phyloP scores from a whole-genome alignment of 2,113 vertebrate genomes.

The Lota lota region DNA sequence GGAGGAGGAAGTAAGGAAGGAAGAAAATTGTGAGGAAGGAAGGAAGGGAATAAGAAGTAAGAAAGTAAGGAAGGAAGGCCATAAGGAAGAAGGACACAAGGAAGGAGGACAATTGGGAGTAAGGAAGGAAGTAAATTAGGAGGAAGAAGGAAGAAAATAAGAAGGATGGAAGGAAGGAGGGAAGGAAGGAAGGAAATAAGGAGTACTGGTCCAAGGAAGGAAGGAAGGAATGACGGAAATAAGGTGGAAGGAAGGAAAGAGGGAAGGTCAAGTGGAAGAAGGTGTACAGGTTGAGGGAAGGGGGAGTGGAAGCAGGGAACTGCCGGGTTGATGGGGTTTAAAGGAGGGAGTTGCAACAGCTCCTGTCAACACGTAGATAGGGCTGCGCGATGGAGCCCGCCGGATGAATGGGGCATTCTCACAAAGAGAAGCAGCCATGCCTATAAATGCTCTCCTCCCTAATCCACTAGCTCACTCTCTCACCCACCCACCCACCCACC shows the following conservation, averaged over 20 bases:
- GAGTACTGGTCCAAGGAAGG: neutral
- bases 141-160: too few species aligned
- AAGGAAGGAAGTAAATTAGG: too few species aligned
- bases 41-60: neutral
- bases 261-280: neutral
- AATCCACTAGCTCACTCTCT: conserved; percentile 9
- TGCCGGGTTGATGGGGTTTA: too few species aligned
- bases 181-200: too few species aligned
- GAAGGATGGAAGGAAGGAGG: too few species aligned
- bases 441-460: conserved; percentile 14
- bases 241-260: neutral
- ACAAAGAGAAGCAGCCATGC: conserved; percentile 35
- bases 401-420: conserved; percentile 21
- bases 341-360: neutral
- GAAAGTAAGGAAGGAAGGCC: too few species aligned
- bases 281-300: too few species aligned
- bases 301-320: too few species aligned
- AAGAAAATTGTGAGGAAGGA: neutral
- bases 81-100: too few species aligned
- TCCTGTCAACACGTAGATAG: conserved; percentile 1
- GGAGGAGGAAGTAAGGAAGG: neutral
- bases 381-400: conserved; percentile 14
- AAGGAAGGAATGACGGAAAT: neutral
- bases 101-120: too few species aligned
- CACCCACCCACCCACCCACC: neutral